phyloP scores from a whole-genome alignment of 2,113 vertebrate genomes.

The Sylvicapra grimmia region DNA sequence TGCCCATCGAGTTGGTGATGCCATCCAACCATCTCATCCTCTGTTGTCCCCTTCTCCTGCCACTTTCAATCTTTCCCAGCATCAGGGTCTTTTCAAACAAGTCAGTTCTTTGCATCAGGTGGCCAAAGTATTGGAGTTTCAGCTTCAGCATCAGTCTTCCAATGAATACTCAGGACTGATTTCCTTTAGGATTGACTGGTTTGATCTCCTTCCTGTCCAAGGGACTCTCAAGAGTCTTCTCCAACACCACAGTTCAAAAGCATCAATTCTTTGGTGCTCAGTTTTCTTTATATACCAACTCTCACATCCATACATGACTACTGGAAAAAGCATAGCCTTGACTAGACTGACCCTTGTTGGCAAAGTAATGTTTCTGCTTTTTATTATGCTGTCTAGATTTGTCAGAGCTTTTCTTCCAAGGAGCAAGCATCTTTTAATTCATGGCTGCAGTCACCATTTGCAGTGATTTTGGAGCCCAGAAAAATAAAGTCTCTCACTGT shows the following conservation, averaged over 20 bases:
- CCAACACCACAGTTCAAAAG: neutral
- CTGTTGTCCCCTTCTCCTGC: neutral
- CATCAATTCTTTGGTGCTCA: accelerated
- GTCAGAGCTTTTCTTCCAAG: neutral
- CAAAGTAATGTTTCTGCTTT: neutral
- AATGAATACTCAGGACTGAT: neutral
- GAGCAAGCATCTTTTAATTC: neutral
- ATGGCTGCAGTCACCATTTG: neutral
- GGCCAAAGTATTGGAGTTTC: neutral
- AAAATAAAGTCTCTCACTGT: neutral
- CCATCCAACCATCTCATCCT: neutral
- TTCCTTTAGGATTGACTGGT: neutral
- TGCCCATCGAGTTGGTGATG: neutral
- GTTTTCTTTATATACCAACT: neutral
- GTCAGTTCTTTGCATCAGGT: neutral
- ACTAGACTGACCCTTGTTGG: neutral
- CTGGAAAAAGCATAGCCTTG: neutral
- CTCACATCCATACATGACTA: neutral
- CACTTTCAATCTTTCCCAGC: neutral
- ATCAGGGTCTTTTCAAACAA: neutral
- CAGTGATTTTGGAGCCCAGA: neutral
- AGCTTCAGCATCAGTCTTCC: neutral
- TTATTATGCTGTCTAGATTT: neutral
- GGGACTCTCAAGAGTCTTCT: neutral
- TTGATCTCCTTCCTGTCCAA: neutral